A percentile compares a stretch with the other conserved stretches of the same genome.
Evolutionary conservation across 1,140 invertebrate species (phyloP).

Genomic region (Gryllus bimaculatus): DNA sequence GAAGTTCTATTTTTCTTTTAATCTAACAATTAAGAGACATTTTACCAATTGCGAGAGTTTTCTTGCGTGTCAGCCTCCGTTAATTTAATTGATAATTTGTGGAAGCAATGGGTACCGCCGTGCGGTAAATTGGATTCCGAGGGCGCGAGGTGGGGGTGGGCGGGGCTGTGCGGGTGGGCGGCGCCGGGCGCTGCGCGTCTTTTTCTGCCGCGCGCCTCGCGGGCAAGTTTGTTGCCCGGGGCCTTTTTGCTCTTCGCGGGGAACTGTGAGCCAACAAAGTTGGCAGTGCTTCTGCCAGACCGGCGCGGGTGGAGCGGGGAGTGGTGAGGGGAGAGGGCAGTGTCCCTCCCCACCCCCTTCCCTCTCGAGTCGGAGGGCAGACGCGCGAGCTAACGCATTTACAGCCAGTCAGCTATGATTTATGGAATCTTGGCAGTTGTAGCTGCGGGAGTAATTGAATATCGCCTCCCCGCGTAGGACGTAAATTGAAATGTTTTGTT

Average conservation of each 20-base stretch:
- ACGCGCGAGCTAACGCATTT: neutral
- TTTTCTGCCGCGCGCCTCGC: neutral
- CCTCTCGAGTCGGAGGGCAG: too few relatives aligned
- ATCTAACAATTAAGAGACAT: neutral
- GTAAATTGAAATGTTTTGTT: conserved; percentile 6
- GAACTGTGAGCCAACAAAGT: neutral
- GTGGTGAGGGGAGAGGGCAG: neutral
- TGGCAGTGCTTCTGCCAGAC: neutral
- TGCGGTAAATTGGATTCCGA: too few relatives aligned
- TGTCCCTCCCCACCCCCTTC: too few relatives aligned
- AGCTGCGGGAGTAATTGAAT: neutral
- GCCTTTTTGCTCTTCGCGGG: neutral
- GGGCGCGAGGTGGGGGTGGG: too few relatives aligned
- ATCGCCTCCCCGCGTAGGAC: neutral
- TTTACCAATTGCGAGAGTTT: neutral
- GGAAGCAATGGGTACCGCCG: neutral
- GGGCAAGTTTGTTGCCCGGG: neutral
- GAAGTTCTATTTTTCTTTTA: neutral
- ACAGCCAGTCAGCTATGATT: neutral
- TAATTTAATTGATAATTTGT: conserved; percentile 2
- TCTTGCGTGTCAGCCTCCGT: neutral
- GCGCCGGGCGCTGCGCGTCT: neutral
- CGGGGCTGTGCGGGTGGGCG: too few relatives aligned
- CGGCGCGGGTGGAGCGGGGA: too few relatives aligned
- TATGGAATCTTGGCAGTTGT: neutral